These are phyloP conservation scores for Aurelia sp. DNA, from an alignment of 30 jellyfish, hydroid and myxozoan genomes.

Conservation along the genomic window DNA sequence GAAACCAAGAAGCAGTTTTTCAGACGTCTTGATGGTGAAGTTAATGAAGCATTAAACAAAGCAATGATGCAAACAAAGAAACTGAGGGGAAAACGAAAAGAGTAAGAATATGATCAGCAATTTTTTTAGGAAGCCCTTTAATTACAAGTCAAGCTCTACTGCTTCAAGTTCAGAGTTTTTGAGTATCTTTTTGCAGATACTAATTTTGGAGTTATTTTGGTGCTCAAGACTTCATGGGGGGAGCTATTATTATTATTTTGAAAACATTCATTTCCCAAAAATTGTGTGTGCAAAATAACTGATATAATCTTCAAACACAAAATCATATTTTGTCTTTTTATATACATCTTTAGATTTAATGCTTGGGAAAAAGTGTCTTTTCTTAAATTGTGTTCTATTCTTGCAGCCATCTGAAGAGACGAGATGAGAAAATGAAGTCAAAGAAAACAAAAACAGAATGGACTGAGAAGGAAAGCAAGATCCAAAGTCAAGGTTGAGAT, in stretches of 20 bases:
- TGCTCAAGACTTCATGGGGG: no score
- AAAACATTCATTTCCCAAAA: no score
- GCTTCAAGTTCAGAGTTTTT: no score
- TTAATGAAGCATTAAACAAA: constrained; percentile 61
- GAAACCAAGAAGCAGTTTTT: constrained; percentile 75
- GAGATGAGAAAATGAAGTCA: constrained; percentile 71
- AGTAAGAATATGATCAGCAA: constrained; percentile 28
- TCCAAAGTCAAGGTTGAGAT: neutral
- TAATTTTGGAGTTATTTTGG: no score
- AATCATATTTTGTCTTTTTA: no score
- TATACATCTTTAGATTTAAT: no score
- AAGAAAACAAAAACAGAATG: constrained; percentile 30
- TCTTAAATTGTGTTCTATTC: neutral
- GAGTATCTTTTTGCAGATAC: no score
- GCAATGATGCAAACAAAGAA: constrained; percentile 76
- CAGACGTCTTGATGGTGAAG: constrained; percentile 74
- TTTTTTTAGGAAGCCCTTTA: no score
- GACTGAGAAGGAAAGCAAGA: neutral
- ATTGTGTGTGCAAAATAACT: no score
- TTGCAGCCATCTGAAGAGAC: constrained; percentile 69
- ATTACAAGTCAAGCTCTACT: no score
- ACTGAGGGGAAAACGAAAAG: constrained; percentile 77
- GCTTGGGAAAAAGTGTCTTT: neutral
- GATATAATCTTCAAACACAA: no score
- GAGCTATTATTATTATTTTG: no score